A percentile compares a stretch with the other conserved stretches of the same genome.
Conservation (phyloP, 2,888 invertebrate species). For the Tromatobia lineatoria region DNA sequence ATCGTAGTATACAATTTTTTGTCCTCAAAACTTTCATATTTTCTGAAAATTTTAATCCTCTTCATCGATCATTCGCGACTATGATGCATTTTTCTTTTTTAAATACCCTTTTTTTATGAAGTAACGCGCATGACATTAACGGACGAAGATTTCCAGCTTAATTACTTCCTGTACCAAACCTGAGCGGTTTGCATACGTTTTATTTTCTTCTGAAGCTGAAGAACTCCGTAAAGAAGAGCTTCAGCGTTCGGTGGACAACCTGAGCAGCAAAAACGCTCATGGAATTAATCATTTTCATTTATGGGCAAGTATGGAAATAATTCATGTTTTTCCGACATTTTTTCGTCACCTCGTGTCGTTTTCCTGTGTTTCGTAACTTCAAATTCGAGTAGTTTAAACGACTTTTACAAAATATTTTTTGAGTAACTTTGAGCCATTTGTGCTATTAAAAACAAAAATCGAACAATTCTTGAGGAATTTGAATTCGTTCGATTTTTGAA, state of each 20-base stretch:
- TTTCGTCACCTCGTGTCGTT: no score
- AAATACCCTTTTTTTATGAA: neutral
- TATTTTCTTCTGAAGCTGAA: constrained; percentile 99
- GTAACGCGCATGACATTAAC: neutral
- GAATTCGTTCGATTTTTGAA: no score
- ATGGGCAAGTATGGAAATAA: neutral
- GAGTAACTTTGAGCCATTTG: no score
- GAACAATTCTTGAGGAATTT: no score
- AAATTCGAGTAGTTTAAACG: no score
- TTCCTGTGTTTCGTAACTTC: no score
- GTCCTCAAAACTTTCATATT: constrained; percentile 24
- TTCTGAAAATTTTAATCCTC: constrained; percentile 10
- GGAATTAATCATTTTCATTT: neutral
- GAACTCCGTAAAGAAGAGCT: constrained; percentile 97
- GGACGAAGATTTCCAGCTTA: constrained; percentile 12
- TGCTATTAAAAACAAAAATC: neutral
- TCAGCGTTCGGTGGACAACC: constrained; percentile 99
- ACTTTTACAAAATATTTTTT: no score
- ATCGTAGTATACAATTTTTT: constrained; percentile 35
- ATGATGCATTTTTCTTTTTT: constrained; percentile 38
- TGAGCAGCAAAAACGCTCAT: constrained; percentile 74
- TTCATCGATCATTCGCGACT: constrained; percentile 49
- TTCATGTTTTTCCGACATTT: no score
- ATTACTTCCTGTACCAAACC: constrained; percentile 98
- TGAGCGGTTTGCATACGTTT: constrained; percentile 95